Conservation (phyloP, 1,140 invertebrate genomes). For the Heliconius hermathena region DNA sequence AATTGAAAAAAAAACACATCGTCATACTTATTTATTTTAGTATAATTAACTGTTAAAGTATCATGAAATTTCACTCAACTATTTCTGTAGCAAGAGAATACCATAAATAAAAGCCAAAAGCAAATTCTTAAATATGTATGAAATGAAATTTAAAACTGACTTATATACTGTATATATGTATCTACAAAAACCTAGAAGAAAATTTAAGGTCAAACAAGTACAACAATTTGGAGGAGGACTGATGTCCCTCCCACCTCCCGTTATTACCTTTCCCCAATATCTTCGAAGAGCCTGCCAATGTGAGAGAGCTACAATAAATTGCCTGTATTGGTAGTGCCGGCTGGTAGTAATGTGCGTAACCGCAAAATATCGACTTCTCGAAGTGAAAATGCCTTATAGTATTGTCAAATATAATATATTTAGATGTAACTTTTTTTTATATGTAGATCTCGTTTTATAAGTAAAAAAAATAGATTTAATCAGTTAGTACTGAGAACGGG, state of each 20-base stretch:
- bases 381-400: slow-evolving; percentile 20
- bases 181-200: neutral
- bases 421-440: too few relatives aligned
- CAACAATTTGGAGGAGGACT: neutral
- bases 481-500: too few relatives aligned
- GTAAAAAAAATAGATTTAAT: too few relatives aligned
- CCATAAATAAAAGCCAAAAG: too few relatives aligned
- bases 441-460: too few relatives aligned
- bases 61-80: too few relatives aligned
- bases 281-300: neutral
- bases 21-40: too few relatives aligned
- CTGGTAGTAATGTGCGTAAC: slow-evolving; percentile 24
- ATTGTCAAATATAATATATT: neutral
- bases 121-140: too few relatives aligned
- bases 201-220: slow-evolving; percentile 9
- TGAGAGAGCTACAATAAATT: slow-evolving; percentile 25
- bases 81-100: too few relatives aligned
- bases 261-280: slow-evolving; percentile 21
- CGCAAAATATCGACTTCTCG: slow-evolving; percentile 22
- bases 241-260: neutral
- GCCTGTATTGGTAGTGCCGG: slow-evolving; percentile 26
- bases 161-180: neutral
- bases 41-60: too few relatives aligned
- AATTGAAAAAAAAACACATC: too few relatives aligned
- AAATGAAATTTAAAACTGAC: too few relatives aligned